A percentile compares a stretch with the other conserved stretches of the same genome.
Conservation (phyloP, 2,797 vertebrate genomes). For the Karalla daura region DNA sequence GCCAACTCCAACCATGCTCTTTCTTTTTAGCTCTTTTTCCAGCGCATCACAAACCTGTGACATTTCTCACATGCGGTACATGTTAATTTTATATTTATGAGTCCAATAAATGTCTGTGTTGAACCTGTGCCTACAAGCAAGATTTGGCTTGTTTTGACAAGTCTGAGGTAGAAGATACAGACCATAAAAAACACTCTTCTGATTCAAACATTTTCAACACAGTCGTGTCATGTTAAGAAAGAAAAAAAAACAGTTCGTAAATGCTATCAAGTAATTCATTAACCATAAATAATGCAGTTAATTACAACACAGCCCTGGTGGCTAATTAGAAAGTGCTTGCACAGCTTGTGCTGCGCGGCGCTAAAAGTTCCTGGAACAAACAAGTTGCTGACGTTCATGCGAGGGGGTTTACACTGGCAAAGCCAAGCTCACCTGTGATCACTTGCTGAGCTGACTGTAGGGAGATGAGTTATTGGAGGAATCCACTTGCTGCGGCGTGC, state of each 20-base stretch:
- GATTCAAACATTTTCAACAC: too few relatives aligned
- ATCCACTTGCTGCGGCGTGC: slow-evolving; percentile 94
- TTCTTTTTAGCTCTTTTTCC: too few relatives aligned
- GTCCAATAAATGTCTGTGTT: background rate
- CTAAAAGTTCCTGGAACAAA: slow-evolving; percentile 8
- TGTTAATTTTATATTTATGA: background rate
- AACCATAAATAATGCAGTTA: background rate
- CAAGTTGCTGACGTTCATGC: background rate
- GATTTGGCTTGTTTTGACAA: background rate
- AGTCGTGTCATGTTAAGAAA: too few relatives aligned
- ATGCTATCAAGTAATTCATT: background rate
- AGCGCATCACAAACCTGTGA: too few relatives aligned
- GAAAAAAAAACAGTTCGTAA: too few relatives aligned
- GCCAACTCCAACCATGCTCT: too few relatives aligned
- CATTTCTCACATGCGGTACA: too few relatives aligned
- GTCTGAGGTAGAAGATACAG: too few relatives aligned
- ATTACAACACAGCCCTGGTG: background rate
- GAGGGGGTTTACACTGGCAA: background rate
- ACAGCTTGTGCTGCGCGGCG: background rate
- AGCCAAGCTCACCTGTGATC: slow-evolving; percentile 87
- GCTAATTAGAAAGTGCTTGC: background rate
- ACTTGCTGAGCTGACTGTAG: slow-evolving; percentile 98
- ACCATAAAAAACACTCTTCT: too few relatives aligned
- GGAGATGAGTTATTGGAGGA: slow-evolving; percentile 97
- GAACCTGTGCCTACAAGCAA: background rate